These are phyloP conservation scores for Xanthia togata DNA, from an alignment of 2,888 invertebrate genomes.

Conservation along the genomic window DNA sequence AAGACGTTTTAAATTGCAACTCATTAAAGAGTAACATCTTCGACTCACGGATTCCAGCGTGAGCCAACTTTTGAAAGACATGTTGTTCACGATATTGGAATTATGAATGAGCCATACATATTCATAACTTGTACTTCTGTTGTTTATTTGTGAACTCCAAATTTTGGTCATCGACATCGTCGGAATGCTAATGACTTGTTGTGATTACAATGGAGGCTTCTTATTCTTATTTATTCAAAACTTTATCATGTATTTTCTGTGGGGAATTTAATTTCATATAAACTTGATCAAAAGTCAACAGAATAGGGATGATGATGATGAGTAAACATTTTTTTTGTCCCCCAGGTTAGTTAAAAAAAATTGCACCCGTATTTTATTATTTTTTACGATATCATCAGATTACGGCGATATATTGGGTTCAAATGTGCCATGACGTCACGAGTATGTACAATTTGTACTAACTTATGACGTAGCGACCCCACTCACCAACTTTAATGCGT, in stretches of 20 bases:
- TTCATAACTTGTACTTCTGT: slow-evolving; percentile 50
- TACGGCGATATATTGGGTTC: too few relatives aligned
- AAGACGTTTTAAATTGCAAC: slow-evolving; percentile 84
- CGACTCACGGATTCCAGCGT: slow-evolving; percentile 62
- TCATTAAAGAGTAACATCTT: slow-evolving; percentile 78
- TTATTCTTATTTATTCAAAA: slow-evolving; percentile 27
- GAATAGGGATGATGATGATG: not conserved
- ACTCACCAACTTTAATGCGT: too few relatives aligned
- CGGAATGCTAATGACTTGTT: slow-evolving; percentile 58
- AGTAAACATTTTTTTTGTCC: too few relatives aligned
- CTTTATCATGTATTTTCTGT: slow-evolving; percentile 25
- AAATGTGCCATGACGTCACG: too few relatives aligned
- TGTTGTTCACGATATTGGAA: slow-evolving; percentile 54
- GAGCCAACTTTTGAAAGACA: slow-evolving; percentile 60
- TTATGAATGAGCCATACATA: slow-evolving; percentile 53
- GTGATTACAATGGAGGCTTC: slow-evolving; percentile 29
- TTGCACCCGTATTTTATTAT: too few relatives aligned
- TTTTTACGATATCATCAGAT: too few relatives aligned
- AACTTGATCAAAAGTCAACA: slow-evolving; percentile 32
- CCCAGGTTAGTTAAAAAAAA: too few relatives aligned
- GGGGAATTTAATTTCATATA: slow-evolving; percentile 5
- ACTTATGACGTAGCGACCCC: too few relatives aligned
- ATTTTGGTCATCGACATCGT: slow-evolving; percentile 60
- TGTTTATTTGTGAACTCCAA: slow-evolving; percentile 54
- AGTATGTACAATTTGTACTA: too few relatives aligned